Evolutionary conservation across 2,888 invertebrate genomes (phyloP), one percentile per base, ranked within the genome.

Genomic region (Caradrina clavipalpis): DNA sequence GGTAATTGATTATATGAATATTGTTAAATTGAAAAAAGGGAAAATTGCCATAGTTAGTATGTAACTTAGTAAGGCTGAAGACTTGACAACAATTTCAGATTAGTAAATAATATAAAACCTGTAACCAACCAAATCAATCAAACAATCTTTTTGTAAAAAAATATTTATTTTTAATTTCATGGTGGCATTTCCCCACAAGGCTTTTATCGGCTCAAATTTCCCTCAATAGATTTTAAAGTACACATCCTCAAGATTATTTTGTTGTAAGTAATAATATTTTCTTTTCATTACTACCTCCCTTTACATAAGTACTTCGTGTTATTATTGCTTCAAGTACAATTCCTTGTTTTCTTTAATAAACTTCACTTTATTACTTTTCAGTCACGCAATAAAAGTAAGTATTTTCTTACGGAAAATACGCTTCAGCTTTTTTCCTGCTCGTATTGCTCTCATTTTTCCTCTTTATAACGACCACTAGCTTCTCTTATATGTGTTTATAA

Each of bases 361-460:
- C 19, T 39, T 22, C 8, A 62, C 50, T 7, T 49, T 47, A 13
- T 7, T n/a, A 17, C 3, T 5, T 39, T 15, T 45, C 58, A 54
- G 49, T 54, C 56, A 42, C 54, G 26, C 57, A 55, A 63, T 55
- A 47, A 17, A 53, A 66, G 17, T 42, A 53, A 66, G 17, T 42
- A 55, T 67, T 53, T 62, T 47, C 51, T 26, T 57, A 19, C 19
- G 47, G 26, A 22, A 62, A 22, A 67, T 26, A 59, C 57, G 57
- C 73, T 64, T 17, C 19, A 56, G 57, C 15, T 63, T 68, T 60
- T 71, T 69, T 13, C 45, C 54, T 59, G 47, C 45, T 26, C 19
- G 26, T 42, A 64, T 66, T 76, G 71, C 68, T 51, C 61, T 22
- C 31, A 50, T 64, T 72, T 70, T 69, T 60, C 54, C 26, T 26